These are phyloP conservation scores for Aporrectodea caliginosa DNA, from an alignment of 1,140 invertebrate species.

Conservation along the genomic window DNA sequence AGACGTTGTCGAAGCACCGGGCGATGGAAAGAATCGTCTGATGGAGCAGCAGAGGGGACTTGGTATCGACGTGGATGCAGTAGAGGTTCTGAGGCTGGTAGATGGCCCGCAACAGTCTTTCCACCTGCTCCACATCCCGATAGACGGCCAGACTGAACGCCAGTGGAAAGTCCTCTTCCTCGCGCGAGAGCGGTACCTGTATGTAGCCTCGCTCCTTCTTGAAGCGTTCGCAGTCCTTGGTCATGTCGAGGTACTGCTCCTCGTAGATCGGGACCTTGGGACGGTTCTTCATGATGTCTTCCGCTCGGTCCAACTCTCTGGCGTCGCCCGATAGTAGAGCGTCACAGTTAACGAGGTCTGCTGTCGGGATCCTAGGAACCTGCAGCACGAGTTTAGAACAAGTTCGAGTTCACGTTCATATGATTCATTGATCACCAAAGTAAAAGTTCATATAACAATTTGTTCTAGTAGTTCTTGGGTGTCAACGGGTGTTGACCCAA, in stretches of 20 bases:
- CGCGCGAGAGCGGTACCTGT: slow-evolving; percentile 33
- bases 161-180: slow-evolving; percentile 41
- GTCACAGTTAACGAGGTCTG: background rate
- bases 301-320: slow-evolving; percentile 17
- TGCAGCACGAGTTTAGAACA: no score
- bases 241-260: slow-evolving; percentile 26
- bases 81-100: slow-evolving; percentile 48
- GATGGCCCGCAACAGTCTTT: slow-evolving; percentile 43
- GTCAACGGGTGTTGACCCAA: no score
- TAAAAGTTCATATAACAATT: no score
- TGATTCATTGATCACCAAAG: no score
- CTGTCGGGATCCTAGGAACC: no score
- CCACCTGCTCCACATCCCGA: slow-evolving; percentile 41
- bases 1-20: slow-evolving; percentile 46
- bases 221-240: slow-evolving; percentile 36
- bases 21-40: slow-evolving; percentile 36
- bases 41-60: slow-evolving; percentile 34
- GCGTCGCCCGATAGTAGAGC: background rate
- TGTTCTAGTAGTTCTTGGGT: no score
- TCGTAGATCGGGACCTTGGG: slow-evolving; percentile 30
- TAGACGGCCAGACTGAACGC: slow-evolving; percentile 41
- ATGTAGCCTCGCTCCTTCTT: slow-evolving; percentile 36
- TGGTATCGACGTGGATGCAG: slow-evolving; percentile 47
- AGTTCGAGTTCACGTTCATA: no score
- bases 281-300: slow-evolving; percentile 6